Evolutionary conservation across 2,888 invertebrate species (phyloP), one percentile per base, ranked within the genome.

Genomic region (Macrosiphum euphorbiae): DNA sequence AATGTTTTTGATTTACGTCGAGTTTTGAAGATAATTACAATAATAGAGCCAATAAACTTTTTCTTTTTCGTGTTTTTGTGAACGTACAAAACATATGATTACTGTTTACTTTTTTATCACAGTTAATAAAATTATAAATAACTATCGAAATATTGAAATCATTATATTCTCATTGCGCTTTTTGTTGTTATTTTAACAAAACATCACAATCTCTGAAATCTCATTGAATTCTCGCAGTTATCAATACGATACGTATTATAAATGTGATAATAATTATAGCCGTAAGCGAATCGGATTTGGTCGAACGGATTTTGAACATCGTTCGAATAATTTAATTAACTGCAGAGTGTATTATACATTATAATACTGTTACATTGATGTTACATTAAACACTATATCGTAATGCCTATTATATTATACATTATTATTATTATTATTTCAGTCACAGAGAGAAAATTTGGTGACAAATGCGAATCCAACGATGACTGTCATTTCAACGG

Each of bases 401-500:
- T 58, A 88, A 88, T 88, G 20, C 55, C 8, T 44, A 26, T 84
- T 41, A 3, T 55, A 13, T 20, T 52, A 16, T 16, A 52, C 16
- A 52, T 52, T 52, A 13, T 50, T 16, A 50, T n/a, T 86, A 55
- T 35, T 88, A 26, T 86, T 47, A 24, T 93, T 89, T 90, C 86
- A 90, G 90, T 50, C 89, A 97, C 97, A 61, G 96, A 96, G 95
- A 97, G 97, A 96, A 97, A 97, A 96, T 97, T 97, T 95, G 98
- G 98, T 44, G 98, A 98, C 96, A 96, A 96, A 95, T 98, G 98
- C 96, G 97, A 97, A 67, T 96, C 96, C 93, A 97, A 97, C 92
- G 96, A 96, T 94, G 98, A 98, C 95, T 98, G 98, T 95, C 97
- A 97, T 92, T 98, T 98, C 96, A 96, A 96, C 91, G 97, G 97